Evolutionary conservation across 2,888 invertebrate species (phyloP).

Genomic region (Hypsopygia costalis): DNA sequence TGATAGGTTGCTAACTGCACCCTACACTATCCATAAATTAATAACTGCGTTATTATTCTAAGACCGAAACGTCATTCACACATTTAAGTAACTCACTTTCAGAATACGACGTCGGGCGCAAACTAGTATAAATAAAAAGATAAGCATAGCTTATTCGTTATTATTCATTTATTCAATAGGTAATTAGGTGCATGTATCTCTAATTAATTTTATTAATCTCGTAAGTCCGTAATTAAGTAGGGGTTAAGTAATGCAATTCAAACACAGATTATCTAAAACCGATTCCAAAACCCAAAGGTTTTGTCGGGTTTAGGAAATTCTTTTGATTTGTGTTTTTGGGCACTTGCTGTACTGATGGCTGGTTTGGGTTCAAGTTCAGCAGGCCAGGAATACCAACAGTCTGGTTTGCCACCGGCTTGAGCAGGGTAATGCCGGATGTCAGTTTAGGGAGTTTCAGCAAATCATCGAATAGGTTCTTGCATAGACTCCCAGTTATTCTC

Average conservation of each 20-base stretch:
- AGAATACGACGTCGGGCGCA: too few relatives aligned
- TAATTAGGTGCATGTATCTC: too few relatives aligned
- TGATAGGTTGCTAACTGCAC: too few relatives aligned
- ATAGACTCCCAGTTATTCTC: slow-evolving; percentile 76
- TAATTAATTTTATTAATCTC: too few relatives aligned
- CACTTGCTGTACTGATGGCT: slow-evolving; percentile 1
- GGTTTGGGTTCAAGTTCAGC: background rate
- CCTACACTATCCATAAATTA: too few relatives aligned
- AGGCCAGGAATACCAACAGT: background rate
- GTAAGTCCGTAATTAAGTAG: too few relatives aligned
- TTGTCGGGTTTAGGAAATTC: background rate
- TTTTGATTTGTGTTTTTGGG: background rate
- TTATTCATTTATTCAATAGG: too few relatives aligned
- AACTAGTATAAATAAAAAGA: too few relatives aligned
- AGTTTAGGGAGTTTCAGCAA: slow-evolving; percentile 45
- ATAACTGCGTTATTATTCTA: too few relatives aligned
- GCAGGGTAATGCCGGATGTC: background rate
- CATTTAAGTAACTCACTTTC: too few relatives aligned
- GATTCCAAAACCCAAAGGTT: slow-evolving; percentile 2
- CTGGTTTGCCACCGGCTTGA: slow-evolving; percentile 4
- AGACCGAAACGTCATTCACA: too few relatives aligned
- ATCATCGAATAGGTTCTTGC: slow-evolving; percentile 61
- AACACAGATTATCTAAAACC: background rate
- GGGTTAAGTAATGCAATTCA: background rate
- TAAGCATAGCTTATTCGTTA: too few relatives aligned